phyloP scores from a whole-genome alignment of 2,888 invertebrate genomes.

The Drosophila recens region DNA sequence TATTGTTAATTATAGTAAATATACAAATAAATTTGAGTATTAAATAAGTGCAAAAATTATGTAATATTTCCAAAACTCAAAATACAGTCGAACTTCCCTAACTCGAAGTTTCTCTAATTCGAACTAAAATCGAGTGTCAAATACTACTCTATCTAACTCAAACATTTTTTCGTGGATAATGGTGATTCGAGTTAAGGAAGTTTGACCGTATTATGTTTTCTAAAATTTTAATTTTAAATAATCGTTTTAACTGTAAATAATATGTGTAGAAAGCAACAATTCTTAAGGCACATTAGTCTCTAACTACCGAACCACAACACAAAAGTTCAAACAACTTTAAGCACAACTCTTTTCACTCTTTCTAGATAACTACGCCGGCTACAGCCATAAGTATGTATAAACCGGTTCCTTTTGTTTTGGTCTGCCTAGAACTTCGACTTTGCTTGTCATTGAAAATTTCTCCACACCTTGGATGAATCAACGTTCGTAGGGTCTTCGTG shows the following conservation, averaged over 20 bases:
- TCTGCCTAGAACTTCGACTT: conserved; percentile 52
- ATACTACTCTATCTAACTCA: too few species aligned
- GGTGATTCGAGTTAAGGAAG: too few species aligned
- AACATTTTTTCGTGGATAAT: too few species aligned
- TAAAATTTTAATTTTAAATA: background rate
- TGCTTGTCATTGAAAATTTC: conserved; percentile 50
- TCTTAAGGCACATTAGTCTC: background rate
- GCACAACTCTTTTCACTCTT: conserved; percentile 33
- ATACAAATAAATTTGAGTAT: too few species aligned
- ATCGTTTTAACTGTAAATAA: background rate
- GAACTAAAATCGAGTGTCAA: too few species aligned
- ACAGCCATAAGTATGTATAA: conserved; percentile 14
- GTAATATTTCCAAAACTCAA: too few species aligned
- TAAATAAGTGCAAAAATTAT: too few species aligned
- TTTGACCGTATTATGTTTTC: too few species aligned
- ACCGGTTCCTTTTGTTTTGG: conserved; percentile 70
- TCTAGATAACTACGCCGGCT: conserved; percentile 20
- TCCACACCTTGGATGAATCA: conserved; percentile 49
- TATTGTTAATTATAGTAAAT: too few species aligned
- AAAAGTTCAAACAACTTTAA: conserved; percentile 27
- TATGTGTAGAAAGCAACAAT: background rate
- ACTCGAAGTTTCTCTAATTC: too few species aligned
- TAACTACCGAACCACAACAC: conserved; percentile 9
- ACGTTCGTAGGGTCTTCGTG: conserved; percentile 9
- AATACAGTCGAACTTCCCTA: too few species aligned